Percentiles rank a stretch among this genome's conserved stretches.
These are phyloP conservation scores for Shargacucullia verbasci DNA, from an alignment of 2,888 invertebrate species.

Conservation along the genomic window DNA sequence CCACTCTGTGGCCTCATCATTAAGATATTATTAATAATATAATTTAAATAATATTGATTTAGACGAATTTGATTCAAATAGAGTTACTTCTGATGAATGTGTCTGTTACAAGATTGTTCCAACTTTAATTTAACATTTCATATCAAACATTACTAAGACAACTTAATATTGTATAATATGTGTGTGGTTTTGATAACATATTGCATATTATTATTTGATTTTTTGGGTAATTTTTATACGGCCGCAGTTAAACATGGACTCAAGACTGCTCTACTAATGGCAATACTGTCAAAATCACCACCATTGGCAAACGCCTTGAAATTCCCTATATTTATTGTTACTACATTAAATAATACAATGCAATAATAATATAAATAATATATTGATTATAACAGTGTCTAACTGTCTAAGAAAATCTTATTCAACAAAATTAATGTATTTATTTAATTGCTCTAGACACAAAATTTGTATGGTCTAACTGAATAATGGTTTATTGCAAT, in stretches of 20 bases:
- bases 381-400: not conserved
- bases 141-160: slow-evolving; percentile 9
- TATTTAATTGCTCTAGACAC: not conserved
- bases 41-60: slow-evolving; percentile 28
- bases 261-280: no score
- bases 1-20: slow-evolving; percentile 40
- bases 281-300: no score
- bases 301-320: no score
- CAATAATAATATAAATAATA: no score
- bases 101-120: slow-evolving; percentile 20
- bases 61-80: slow-evolving; percentile 20
- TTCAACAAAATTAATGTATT: not conserved
- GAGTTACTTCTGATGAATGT: slow-evolving; percentile 5
- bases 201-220: no score
- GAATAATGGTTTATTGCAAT: slow-evolving; percentile 29
- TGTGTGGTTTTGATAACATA: no score
- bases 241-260: no score
- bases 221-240: no score
- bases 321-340: no score
- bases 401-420: slow-evolving; percentile 12
- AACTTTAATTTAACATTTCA: slow-evolving; percentile 29
- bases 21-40: slow-evolving; percentile 25
- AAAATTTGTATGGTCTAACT: slow-evolving; percentile 24
- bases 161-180: no score
- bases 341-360: no score